Conservation (phyloP, 2,888 invertebrate genomes). For the Prostheceraeus crozeri region DNA sequence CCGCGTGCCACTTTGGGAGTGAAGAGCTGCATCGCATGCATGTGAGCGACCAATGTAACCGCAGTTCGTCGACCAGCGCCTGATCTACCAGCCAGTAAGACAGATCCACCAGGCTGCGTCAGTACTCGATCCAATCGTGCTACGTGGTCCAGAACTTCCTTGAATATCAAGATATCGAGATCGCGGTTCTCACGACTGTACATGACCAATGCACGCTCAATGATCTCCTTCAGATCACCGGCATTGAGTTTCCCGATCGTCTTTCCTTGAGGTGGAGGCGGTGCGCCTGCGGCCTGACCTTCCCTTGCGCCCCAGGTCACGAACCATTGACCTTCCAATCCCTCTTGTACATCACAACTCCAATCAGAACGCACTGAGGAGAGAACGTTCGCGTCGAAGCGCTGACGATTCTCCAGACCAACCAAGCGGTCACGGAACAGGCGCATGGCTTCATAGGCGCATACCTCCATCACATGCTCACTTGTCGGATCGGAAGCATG, state of each 20-base stretch:
- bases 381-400: conserved; percentile 64
- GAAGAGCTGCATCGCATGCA: conserved; percentile 64
- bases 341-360: conserved; percentile 53
- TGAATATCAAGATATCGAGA: conserved; percentile 64
- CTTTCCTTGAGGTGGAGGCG: conserved; percentile 57
- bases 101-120: conserved; percentile 63
- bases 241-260: conserved; percentile 56
- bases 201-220: conserved; percentile 57
- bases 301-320: conserved; percentile 57
- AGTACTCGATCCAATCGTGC: conserved; percentile 64
- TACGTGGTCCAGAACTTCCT: conserved; percentile 65
- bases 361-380: conserved; percentile 58
- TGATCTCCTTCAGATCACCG: conserved; percentile 59
- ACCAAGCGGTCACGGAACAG: conserved; percentile 70
- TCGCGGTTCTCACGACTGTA: conserved; percentile 63
- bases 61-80: conserved; percentile 75
- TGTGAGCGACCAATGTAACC: conserved; percentile 66
- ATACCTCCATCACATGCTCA: conserved; percentile 60
- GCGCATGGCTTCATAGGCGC: conserved; percentile 68
- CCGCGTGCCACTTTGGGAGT: conserved; percentile 61
- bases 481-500: conserved; percentile 6
- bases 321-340: conserved; percentile 48
- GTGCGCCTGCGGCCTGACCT: conserved; percentile 53
- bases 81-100: conserved; percentile 68
- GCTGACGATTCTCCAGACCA: conserved; percentile 63